These are phyloP conservation scores for Argyrosomus regius DNA, from an alignment of 2,797 vertebrate genomes.

Conservation along the genomic window DNA sequence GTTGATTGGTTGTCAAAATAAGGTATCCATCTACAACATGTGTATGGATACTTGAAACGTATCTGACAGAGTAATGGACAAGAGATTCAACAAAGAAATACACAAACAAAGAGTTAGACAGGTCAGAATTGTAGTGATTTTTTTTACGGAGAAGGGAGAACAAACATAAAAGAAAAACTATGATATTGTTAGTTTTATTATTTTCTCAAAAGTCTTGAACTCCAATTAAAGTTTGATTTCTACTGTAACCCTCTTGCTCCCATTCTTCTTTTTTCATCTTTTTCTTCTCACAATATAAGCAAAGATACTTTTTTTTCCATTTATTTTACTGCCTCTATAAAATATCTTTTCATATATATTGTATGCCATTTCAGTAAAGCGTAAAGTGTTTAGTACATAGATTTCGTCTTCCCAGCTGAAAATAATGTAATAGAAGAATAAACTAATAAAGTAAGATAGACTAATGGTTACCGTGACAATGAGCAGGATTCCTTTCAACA, in stretches of 20 bases:
- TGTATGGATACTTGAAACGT: neutral
- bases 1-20: neutral
- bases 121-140: neutral
- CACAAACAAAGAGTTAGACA: neutral
- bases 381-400: too few relatives aligned
- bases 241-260: neutral
- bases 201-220: neutral
- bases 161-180: neutral
- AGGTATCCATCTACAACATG: neutral
- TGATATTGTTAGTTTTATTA: neutral
- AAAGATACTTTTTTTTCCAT: neutral
- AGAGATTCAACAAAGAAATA: neutral
- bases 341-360: neutral
- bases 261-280: neutral
- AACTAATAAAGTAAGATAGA: neutral
- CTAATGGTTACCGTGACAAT: constrained; percentile 78
- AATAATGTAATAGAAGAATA: neutral
- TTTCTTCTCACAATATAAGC: neutral
- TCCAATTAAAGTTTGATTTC: neutral
- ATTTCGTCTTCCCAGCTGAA: neutral
- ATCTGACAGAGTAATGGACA: neutral
- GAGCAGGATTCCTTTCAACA: constrained; percentile 83
- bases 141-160: neutral
- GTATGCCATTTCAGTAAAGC: neutral
- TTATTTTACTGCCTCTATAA: too few relatives aligned